Conservation (phyloP, 2,113 vertebrate genomes). For the Caretta caretta region DNA sequence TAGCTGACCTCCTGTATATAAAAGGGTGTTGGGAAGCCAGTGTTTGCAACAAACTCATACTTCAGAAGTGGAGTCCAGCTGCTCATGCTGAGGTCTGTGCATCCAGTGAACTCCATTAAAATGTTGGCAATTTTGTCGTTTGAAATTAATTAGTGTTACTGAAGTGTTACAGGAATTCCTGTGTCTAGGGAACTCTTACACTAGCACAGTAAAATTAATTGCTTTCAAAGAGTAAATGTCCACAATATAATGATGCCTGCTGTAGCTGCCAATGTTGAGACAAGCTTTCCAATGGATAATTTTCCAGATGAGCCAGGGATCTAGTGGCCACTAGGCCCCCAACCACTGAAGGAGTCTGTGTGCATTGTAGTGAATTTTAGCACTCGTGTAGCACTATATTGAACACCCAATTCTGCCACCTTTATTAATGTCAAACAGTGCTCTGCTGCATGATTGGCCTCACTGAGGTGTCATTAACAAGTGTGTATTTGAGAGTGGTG, state of each 20-base stretch:
- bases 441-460: background rate
- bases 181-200: background rate
- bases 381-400: background rate
- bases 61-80: background rate
- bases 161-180: background rate
- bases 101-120: background rate
- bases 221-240: conserved; percentile 44
- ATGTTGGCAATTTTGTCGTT: conserved; percentile 12
- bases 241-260: background rate
- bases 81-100: background rate
- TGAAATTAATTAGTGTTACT: conserved; percentile 58
- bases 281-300: background rate
- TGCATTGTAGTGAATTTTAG: background rate
- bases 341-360: background rate
- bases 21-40: background rate
- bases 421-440: background rate
- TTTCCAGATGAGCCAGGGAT: conserved; percentile 14
- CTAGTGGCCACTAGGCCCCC: background rate
- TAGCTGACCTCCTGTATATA: background rate
- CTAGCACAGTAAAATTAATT: conserved; percentile 33
- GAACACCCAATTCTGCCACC: background rate
- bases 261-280: background rate
- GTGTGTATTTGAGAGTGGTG: no score
- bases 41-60: background rate
- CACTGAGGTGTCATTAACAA: background rate